These are phyloP conservation scores for Drosophila tsacasi DNA, from an alignment of 1,140 invertebrate species.

Conservation along the genomic window DNA sequence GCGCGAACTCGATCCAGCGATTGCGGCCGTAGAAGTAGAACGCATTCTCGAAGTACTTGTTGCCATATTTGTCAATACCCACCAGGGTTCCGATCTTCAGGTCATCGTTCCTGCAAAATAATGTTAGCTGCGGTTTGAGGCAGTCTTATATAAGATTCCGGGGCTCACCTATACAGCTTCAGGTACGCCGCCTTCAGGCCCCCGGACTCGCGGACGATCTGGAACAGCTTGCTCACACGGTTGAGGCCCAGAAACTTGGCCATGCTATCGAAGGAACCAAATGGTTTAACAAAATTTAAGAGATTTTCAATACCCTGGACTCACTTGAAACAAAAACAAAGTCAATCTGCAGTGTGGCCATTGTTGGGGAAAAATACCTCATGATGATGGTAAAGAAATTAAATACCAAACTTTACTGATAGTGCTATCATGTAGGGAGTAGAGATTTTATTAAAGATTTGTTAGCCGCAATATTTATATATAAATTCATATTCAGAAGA, in stretches of 20 bases:
- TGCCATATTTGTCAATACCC: conserved; percentile 98
- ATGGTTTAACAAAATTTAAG: conserved; percentile 8
- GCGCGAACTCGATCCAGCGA: conserved; percentile 96
- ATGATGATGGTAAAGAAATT: background rate
- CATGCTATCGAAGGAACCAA: conserved; percentile 82
- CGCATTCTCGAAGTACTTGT: conserved; percentile 98
- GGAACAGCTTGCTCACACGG: conserved; percentile 89
- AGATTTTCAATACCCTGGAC: conserved; percentile 28
- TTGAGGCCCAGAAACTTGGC: conserved; percentile 90
- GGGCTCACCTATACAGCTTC: conserved; percentile 90
- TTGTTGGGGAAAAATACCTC: background rate
- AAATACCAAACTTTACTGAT: background rate
- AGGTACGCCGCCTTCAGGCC: conserved; percentile 89
- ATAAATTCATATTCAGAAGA: too few relatives aligned
- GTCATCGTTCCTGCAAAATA: conserved; percentile 91
- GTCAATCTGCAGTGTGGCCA: conserved; percentile 43
- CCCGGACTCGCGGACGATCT: conserved; percentile 91
- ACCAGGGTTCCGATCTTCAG: conserved; percentile 94
- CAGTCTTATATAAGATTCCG: conserved; percentile 84
- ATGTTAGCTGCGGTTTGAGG: conserved; percentile 17
- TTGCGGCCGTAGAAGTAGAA: conserved; percentile 95
- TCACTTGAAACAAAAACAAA: conserved; percentile 69
- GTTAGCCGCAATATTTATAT: too few relatives aligned
- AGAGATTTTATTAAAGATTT: too few relatives aligned
- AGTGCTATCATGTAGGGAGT: background rate